Percentiles rank a stretch among this genome's conserved stretches.
Evolutionary conservation across 2,888 invertebrate species (phyloP).

Genomic region (Bugula neritina): DNA sequence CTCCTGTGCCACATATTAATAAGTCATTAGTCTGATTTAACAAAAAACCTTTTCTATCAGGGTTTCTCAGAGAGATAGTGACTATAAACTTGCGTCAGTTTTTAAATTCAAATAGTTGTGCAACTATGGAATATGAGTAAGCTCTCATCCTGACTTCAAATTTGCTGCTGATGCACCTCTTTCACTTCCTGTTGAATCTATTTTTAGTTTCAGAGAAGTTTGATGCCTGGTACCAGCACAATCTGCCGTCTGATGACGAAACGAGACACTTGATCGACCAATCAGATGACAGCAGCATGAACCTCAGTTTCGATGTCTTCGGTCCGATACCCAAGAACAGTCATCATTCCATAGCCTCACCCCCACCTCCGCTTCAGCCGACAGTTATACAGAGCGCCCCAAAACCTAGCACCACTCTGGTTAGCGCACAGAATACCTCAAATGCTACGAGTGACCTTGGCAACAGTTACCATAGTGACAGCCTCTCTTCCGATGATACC

Average conservation of each 20-base stretch:
- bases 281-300: conserved; percentile 10
- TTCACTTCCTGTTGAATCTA: no score
- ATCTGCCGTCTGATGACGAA: conserved; percentile 20
- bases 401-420: not conserved
- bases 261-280: conserved; percentile 19
- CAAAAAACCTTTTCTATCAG: no score
- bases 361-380: not conserved
- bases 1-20: no score
- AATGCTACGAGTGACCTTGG: not conserved
- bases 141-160: no score
- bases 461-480: conserved; percentile 9
- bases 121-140: no score
- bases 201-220: conserved; percentile 15
- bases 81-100: no score
- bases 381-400: not conserved
- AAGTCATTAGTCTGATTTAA: no score
- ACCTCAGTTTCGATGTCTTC: conserved; percentile 7
- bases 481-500: conserved; percentile 2
- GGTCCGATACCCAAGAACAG: not conserved
- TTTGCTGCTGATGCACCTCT: no score
- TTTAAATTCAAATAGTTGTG: no score
- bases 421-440: not conserved
- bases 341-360: not conserved
- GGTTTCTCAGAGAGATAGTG: no score
- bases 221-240: conserved; percentile 23